phyloP scores from a whole-genome alignment of 2,113 vertebrate genomes.

The Potamarius usumacintae region DNA sequence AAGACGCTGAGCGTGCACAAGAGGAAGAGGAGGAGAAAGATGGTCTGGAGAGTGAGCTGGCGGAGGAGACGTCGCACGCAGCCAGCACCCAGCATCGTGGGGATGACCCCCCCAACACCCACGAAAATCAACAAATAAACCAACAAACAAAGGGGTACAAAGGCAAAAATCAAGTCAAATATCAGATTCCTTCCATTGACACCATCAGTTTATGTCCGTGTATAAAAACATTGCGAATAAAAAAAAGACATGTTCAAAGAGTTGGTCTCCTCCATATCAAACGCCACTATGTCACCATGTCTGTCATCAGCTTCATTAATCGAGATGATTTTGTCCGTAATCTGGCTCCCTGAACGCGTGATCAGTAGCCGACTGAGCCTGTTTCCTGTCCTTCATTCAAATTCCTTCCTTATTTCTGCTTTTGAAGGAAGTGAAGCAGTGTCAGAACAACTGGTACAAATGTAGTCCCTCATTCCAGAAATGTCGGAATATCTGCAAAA shows the following conservation, averaged over 20 bases:
- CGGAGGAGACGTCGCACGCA: constrained; percentile 76
- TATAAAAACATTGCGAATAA: not conserved
- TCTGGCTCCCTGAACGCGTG: not conserved
- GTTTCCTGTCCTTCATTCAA: constrained; percentile 2
- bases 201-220: constrained; percentile 4
- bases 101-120: constrained; percentile 37
- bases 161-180: constrained; percentile 9
- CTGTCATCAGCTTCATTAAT: constrained; percentile 26
- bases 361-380: not conserved
- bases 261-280: constrained; percentile 26
- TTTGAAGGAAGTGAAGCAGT: not conserved
- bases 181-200: constrained; percentile 16
- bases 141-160: not conserved
- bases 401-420: not conserved
- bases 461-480: constrained; percentile 19
- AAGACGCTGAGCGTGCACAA: constrained; percentile 85
- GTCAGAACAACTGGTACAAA: not conserved
- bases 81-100: constrained; percentile 57
- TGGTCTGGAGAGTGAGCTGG: constrained; percentile 81
- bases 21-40: constrained; percentile 80
- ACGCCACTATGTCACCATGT: constrained; percentile 49
- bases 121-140: constrained; percentile 19
- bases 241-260: constrained; percentile 4
- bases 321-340: not conserved
- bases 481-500: not conserved